These are phyloP conservation scores for Microtus richardsoni DNA, from an alignment of 2,113 vertebrate species.

Conservation along the genomic window DNA sequence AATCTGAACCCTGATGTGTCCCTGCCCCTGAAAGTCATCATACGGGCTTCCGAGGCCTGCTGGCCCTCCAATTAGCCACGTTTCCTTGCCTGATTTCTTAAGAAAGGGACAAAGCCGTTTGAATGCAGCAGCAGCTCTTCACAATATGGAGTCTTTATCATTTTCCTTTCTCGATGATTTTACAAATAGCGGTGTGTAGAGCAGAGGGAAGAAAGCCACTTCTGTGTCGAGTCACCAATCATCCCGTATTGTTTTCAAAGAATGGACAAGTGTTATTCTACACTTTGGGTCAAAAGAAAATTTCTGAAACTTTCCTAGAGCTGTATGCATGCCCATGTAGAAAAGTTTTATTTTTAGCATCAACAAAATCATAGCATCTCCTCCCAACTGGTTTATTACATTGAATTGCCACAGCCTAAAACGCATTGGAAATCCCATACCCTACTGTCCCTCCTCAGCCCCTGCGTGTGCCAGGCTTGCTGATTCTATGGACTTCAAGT, in stretches of 20 bases:
- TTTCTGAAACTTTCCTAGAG: constrained; percentile 21
- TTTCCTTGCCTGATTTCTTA: constrained; percentile 70
- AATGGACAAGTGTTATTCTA: constrained; percentile 67
- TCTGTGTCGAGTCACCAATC: constrained; percentile 74
- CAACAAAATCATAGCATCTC: constrained; percentile 53
- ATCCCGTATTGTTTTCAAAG: constrained; percentile 76
- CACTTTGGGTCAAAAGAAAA: constrained; percentile 62
- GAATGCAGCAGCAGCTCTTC: constrained; percentile 49
- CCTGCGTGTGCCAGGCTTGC: fast-evolving
- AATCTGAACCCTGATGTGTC: constrained; percentile 48
- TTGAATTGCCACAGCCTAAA: background rate
- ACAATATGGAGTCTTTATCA: constrained; percentile 72
- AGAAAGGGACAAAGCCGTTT: constrained; percentile 71
- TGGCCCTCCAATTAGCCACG: constrained; percentile 67
- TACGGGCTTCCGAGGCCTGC: constrained; percentile 35
- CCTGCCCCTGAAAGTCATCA: constrained; percentile 58
- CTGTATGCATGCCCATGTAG: background rate
- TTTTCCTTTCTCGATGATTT: constrained; percentile 63
- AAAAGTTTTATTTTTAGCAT: constrained; percentile 64
- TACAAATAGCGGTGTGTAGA: constrained; percentile 68
- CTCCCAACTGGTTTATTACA: background rate
- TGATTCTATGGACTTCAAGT: background rate
- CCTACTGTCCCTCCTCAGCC: background rate
- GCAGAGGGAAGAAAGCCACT: constrained; percentile 50
- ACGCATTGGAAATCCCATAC: background rate